phyloP scores from a whole-genome alignment of 2,113 vertebrate genomes.

The Camelus dromedarius region DNA sequence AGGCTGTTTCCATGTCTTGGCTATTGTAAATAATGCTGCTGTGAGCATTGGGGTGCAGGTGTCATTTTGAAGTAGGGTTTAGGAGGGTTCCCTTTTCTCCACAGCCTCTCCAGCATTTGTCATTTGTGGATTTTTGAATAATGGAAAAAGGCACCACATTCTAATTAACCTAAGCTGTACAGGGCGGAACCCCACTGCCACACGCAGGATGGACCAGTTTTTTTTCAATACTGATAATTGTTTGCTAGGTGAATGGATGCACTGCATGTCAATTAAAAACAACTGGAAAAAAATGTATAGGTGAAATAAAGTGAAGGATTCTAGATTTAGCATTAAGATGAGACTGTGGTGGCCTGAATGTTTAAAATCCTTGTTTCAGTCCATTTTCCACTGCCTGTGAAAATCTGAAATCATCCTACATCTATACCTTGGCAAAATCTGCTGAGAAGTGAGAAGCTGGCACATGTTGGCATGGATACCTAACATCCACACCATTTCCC shows the following conservation, averaged over 20 bases:
- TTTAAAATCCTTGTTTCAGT: slow-evolving; percentile 61
- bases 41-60: too few species aligned
- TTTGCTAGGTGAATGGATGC: slow-evolving; percentile 23
- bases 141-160: neutral
- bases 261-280: neutral
- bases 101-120: too few species aligned
- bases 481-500: slow-evolving; percentile 77
- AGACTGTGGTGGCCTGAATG: neutral
- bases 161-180: neutral
- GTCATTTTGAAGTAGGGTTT: too few species aligned
- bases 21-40: too few species aligned
- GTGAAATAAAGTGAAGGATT: slow-evolving; percentile 23
- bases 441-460: slow-evolving; percentile 80
- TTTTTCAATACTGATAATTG: neutral
- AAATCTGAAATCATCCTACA: slow-evolving; percentile 74
- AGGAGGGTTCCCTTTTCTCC: too few species aligned
- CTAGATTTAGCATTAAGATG: slow-evolving; percentile 47
- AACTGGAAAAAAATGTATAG: neutral
- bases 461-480: slow-evolving; percentile 79
- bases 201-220: neutral
- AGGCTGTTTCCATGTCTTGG: too few species aligned
- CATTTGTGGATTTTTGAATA: too few species aligned
- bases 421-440: slow-evolving; percentile 83
- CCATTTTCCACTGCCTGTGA: slow-evolving; percentile 58
- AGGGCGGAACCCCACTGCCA: neutral